Evolutionary conservation across 2,888 invertebrate genomes (phyloP).

Genomic region (Ectobius pallidus): DNA sequence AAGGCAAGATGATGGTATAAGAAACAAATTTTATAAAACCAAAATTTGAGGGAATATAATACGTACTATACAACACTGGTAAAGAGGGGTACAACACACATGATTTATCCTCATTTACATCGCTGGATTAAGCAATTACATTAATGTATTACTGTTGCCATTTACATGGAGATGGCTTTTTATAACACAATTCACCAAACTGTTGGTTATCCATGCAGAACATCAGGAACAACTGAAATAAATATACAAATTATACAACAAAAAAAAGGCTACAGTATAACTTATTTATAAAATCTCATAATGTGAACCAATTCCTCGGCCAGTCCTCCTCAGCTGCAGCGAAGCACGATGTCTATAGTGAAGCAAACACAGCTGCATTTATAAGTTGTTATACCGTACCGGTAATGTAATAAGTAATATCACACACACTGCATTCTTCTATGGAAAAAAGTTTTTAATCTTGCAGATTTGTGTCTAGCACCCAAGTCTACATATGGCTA

Average conservation of each 20-base stretch:
- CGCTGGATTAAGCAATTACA: too few species aligned
- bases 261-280: slow-evolving; percentile 25
- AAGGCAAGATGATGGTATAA: too few species aligned
- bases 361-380: background rate
- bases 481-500: background rate
- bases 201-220: slow-evolving; percentile 19
- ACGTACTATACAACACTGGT: too few species aligned
- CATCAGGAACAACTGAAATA: slow-evolving; percentile 39
- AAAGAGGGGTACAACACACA: too few species aligned
- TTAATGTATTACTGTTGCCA: too few species aligned
- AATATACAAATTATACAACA: slow-evolving; percentile 37
- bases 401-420: slow-evolving; percentile 17
- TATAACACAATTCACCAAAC: background rate
- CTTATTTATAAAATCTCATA: slow-evolving; percentile 3
- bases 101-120: too few species aligned
- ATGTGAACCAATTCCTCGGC: background rate
- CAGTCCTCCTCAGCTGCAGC: background rate
- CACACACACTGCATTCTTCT: slow-evolving; percentile 4
- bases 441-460: background rate
- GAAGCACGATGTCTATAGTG: background rate
- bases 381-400: background rate
- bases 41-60: too few species aligned
- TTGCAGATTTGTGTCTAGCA: background rate
- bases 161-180: background rate
- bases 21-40: too few species aligned